Evolutionary conservation across 2,113 vertebrate genomes (phyloP).

Genomic region (Cepphus grylle): DNA sequence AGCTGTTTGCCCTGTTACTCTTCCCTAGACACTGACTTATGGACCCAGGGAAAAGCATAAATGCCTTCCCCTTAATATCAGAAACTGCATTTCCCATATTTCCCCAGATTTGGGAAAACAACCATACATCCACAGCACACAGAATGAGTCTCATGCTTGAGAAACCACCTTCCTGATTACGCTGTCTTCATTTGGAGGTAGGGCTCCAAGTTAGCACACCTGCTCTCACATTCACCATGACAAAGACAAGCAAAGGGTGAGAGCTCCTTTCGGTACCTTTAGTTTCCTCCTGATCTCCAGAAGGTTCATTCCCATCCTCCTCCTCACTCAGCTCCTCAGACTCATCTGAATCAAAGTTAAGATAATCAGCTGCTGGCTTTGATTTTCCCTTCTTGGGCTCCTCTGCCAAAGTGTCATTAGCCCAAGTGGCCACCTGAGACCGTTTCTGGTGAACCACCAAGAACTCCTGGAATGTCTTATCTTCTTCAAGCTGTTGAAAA

Average conservation of each 20-base stretch:
- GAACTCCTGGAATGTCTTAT: constrained; percentile 89
- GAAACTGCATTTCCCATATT: not conserved
- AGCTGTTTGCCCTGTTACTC: not conserved
- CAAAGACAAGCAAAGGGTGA: not conserved
- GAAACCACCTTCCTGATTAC: not conserved
- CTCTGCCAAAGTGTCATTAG: constrained; percentile 77
- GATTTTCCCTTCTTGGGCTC: constrained; percentile 26
- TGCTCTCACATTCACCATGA: not conserved
- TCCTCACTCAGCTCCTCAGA: constrained; percentile 70
- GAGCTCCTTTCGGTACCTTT: constrained; percentile 40
- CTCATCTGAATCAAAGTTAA: constrained; percentile 89
- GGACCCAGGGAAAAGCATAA: not conserved
- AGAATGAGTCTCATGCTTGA: not conserved
- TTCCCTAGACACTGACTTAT: not conserved
- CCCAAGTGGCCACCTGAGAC: constrained; percentile 84
- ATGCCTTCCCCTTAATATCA: rapidly evolving
- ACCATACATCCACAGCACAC: not conserved
- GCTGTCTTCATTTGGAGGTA: not conserved
- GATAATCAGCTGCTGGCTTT: constrained; percentile 79
- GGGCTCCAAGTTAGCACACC: not conserved
- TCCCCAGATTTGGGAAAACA: rapidly evolving
- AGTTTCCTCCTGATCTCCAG: not conserved
- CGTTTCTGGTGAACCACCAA: constrained; percentile 88
- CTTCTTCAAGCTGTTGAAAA: constrained; percentile 79
- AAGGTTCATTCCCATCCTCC: not conserved